Evolutionary conservation across 30 jellyfish, hydroid and myxozoan species (phyloP).

Genomic region (Catostylus mosaicus): DNA sequence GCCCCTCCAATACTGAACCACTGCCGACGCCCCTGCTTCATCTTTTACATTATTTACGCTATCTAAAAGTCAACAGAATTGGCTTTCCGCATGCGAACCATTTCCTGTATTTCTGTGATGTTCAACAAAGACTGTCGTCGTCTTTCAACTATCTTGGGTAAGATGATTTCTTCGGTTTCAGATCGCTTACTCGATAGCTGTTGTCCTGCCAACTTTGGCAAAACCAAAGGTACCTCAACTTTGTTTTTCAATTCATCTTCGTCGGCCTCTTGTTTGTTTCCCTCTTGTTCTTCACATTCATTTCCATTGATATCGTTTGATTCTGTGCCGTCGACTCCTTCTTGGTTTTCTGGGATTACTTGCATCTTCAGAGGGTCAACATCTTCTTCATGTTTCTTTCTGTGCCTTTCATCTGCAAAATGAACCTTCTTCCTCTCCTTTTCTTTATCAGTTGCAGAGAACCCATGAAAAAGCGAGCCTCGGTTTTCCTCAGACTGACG

Average conservation of each 20-base stretch:
- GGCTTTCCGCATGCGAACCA: slow-evolving; percentile 18
- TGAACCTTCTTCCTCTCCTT: not conserved
- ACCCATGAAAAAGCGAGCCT: too few relatives aligned
- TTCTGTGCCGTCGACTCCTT: not conserved
- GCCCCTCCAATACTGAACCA: too few relatives aligned
- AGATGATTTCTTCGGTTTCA: not conserved
- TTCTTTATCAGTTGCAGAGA: not conserved
- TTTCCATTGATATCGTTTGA: not conserved
- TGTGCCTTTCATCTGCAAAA: slow-evolving; percentile 1
- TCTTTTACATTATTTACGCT: too few relatives aligned
- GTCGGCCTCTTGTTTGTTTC: not conserved
- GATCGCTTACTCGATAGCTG: not conserved
- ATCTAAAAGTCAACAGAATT: not conserved
- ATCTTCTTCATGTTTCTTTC: too few relatives aligned
- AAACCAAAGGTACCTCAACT: not conserved
- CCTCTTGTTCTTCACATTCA: not conserved
- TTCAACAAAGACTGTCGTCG: slow-evolving; percentile 21
- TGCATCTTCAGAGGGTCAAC: not conserved
- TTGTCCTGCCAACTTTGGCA: not conserved
- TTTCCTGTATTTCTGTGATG: slow-evolving; percentile 18
- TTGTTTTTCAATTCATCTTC: not conserved
- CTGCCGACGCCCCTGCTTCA: too few relatives aligned
- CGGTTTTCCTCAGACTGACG: too few relatives aligned
- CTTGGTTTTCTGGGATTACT: not conserved
- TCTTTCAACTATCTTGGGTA: slow-evolving; percentile 34